Percentiles rank a stretch among this genome's conserved stretches.
phyloP scores from a whole-genome alignment of 2,113 vertebrate species.

The Hemiprocne comata region DNA sequence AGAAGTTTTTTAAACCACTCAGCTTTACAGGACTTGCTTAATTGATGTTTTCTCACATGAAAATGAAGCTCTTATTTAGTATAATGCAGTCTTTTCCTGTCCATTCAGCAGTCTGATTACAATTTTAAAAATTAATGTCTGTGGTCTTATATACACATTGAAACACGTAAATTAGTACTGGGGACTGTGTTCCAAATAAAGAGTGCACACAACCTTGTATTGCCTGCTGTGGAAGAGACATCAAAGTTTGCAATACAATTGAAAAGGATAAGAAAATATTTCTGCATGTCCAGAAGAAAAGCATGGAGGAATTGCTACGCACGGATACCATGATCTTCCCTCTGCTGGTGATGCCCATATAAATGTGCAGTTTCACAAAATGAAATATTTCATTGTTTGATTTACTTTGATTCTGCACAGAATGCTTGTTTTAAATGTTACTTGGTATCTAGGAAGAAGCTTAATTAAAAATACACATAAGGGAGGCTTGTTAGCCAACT shows the following conservation, averaged over 20 bases:
- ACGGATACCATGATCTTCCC: background rate
- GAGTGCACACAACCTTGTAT: fast-evolving
- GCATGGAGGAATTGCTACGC: background rate
- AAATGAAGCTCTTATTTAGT: background rate
- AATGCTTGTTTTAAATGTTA: conserved; percentile 42
- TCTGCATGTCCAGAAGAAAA: background rate
- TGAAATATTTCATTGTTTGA: background rate
- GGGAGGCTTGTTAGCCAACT: conserved; percentile 24
- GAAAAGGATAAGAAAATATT: background rate
- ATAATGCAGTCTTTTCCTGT: background rate
- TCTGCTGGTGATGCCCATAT: conserved; percentile 7
- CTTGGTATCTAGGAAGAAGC: conserved; percentile 25
- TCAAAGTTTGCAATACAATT: background rate
- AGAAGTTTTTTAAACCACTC: conserved; percentile 59
- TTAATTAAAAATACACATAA: conserved; percentile 57
- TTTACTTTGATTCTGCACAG: conserved; percentile 20
- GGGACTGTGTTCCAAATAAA: background rate
- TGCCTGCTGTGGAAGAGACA: background rate
- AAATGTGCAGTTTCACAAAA: background rate
- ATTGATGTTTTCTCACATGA: conserved; percentile 23
- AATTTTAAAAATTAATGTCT: background rate
- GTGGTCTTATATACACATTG: background rate
- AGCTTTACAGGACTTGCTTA: conserved; percentile 18
- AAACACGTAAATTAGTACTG: background rate
- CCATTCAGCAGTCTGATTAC: background rate